Conservation (phyloP, 2,797 vertebrate genomes). For the Ptychobarbus kaznakovi region DNA sequence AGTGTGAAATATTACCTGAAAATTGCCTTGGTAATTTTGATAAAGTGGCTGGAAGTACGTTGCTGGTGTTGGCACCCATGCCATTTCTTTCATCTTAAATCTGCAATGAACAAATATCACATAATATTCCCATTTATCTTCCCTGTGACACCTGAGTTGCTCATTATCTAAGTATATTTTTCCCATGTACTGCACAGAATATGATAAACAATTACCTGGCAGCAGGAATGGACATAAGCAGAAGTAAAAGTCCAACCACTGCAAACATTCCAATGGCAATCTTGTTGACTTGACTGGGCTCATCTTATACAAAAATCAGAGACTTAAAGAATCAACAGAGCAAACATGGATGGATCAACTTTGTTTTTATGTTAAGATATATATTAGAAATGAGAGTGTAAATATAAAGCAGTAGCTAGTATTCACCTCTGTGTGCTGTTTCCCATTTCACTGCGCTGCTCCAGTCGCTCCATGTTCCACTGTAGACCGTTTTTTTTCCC, state of each 20-base stretch:
- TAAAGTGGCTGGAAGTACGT: constrained; percentile 58
- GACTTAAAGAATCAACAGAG: neutral
- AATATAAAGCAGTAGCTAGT: neutral
- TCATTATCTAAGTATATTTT: neutral
- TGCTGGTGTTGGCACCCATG: constrained; percentile 51
- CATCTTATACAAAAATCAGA: neutral
- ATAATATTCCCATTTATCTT: neutral
- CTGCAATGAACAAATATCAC: constrained; percentile 22
- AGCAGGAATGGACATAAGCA: neutral
- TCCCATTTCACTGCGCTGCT: constrained; percentile 56
- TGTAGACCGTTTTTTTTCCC: fast-evolving
- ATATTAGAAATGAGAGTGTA: neutral
- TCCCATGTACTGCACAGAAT: neutral
- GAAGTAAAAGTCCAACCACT: constrained; percentile 11
- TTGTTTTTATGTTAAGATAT: neutral
- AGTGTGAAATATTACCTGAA: constrained; percentile 53
- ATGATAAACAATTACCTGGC: constrained; percentile 16
- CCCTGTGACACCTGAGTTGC: neutral
- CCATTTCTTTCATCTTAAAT: constrained; percentile 51
- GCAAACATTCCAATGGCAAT: constrained; percentile 24
- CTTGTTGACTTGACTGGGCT: neutral
- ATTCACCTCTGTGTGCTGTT: constrained; percentile 55
- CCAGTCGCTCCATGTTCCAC: constrained; percentile 58
- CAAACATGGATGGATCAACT: neutral
- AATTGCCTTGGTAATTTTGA: constrained; percentile 52